Conservation (phyloP, 2,888 invertebrate species). For the Chrysotoxum bicinctum region DNA sequence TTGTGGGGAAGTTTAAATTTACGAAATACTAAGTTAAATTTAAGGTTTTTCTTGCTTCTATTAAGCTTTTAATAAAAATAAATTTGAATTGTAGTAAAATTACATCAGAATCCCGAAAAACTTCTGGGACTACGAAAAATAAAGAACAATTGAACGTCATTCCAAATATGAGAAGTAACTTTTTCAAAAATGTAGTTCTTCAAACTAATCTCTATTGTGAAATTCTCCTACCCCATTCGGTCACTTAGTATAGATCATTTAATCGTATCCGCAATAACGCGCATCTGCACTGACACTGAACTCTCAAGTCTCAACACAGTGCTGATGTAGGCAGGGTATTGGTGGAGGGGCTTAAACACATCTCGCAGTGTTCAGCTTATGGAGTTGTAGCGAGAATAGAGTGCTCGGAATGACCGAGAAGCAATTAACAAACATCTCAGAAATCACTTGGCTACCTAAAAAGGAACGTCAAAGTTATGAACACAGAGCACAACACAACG, state of each 20-base stretch:
- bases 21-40: too few relatives aligned
- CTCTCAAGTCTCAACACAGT: not conserved
- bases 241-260: conserved; percentile 68
- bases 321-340: not conserved
- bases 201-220: too few relatives aligned
- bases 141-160: too few relatives aligned
- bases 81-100: too few relatives aligned
- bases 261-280: conserved; percentile 69
- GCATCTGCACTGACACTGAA: conserved; percentile 51
- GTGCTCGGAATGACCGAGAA: conserved; percentile 70
- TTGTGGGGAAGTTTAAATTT: too few relatives aligned
- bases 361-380: conserved; percentile 47
- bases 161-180: too few relatives aligned
- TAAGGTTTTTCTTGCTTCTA: too few relatives aligned
- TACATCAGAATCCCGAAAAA: too few relatives aligned
- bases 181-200: too few relatives aligned
- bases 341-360: conserved; percentile 25
- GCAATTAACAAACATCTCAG: conserved; percentile 74
- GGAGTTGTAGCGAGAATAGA: conserved; percentile 59
- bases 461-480: conserved; percentile 73
- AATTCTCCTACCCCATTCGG: not conserved
- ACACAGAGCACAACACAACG: conserved; percentile 69
- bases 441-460: conserved; percentile 73
- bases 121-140: too few relatives aligned
- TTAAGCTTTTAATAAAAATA: too few relatives aligned